phyloP scores from a whole-genome alignment of 2,113 vertebrate genomes.

The Ptychochromis oligacanthus region DNA sequence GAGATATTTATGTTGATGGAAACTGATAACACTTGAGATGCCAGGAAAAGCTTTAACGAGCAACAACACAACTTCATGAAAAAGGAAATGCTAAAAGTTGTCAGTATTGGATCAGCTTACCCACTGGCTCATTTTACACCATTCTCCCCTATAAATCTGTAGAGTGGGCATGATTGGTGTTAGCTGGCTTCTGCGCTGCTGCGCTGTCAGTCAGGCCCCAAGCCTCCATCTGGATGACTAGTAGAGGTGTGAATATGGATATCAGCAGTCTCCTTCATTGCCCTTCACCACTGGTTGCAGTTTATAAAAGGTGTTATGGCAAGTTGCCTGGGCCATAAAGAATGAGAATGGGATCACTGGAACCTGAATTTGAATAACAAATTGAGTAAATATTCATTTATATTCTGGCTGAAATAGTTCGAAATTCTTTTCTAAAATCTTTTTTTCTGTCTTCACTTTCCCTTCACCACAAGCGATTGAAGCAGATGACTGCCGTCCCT shows the following conservation, averaged over 20 bases:
- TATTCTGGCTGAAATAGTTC: neutral
- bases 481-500: neutral
- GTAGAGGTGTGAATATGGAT: constrained; percentile 1
- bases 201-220: neutral
- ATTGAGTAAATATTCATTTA: neutral
- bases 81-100: neutral
- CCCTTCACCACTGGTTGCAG: neutral
- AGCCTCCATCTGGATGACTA: constrained; percentile 7
- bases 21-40: neutral
- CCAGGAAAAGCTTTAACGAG: neutral
- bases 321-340: neutral
- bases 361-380: neutral
- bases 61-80: neutral
- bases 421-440: neutral
- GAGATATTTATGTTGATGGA: neutral
- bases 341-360: neutral
- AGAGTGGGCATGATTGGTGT: neutral
- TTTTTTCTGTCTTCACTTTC: neutral
- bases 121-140: neutral
- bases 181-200: neutral
- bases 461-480: neutral
- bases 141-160: neutral
- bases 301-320: neutral
- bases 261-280: neutral
- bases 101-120: neutral